phyloP scores from a whole-genome alignment of 2,797 vertebrate genomes.

The Pagetopsis macropterus region DNA sequence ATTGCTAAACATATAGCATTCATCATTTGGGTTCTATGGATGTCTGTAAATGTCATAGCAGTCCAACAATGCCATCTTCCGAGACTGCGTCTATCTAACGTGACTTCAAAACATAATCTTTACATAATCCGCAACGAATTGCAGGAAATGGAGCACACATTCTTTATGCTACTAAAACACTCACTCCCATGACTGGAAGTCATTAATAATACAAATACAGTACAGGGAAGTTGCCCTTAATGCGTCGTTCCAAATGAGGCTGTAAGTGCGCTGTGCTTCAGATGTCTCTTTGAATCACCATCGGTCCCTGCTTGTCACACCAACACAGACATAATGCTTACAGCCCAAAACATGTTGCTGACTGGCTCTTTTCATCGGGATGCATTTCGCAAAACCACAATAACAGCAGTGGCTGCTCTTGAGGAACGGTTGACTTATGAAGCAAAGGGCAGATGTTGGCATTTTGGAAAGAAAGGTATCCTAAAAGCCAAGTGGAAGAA shows the following conservation, averaged over 20 bases:
- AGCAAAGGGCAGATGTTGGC: conserved; percentile 58
- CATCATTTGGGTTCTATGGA: conserved; percentile 4
- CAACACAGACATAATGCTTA: conserved; percentile 13
- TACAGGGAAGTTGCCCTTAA: conserved; percentile 42
- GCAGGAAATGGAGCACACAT: conserved; percentile 22
- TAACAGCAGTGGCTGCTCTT: conserved; percentile 7
- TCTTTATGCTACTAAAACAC: conserved; percentile 26
- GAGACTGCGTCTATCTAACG: not conserved
- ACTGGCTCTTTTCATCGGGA: conserved; percentile 20
- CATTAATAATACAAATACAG: conserved; percentile 51
- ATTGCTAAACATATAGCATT: not conserved
- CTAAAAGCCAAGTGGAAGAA: conserved; percentile 19
- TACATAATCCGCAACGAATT: not conserved
- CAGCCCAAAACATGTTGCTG: conserved; percentile 21
- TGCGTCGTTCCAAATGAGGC: conserved; percentile 22
- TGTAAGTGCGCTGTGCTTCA: conserved; percentile 23
- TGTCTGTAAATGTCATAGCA: conserved; percentile 1
- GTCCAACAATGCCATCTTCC: not conserved
- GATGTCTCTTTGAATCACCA: conserved; percentile 36
- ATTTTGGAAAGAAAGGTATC: conserved; percentile 49
- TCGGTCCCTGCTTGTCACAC: conserved; percentile 36
- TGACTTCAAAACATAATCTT: conserved; percentile 2
- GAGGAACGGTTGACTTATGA: conserved; percentile 20
- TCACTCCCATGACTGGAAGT: conserved; percentile 24
- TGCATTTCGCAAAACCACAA: conserved; percentile 22